Evolutionary conservation across 2,113 vertebrate species (phyloP).

Genomic region (Corapipo altera): DNA sequence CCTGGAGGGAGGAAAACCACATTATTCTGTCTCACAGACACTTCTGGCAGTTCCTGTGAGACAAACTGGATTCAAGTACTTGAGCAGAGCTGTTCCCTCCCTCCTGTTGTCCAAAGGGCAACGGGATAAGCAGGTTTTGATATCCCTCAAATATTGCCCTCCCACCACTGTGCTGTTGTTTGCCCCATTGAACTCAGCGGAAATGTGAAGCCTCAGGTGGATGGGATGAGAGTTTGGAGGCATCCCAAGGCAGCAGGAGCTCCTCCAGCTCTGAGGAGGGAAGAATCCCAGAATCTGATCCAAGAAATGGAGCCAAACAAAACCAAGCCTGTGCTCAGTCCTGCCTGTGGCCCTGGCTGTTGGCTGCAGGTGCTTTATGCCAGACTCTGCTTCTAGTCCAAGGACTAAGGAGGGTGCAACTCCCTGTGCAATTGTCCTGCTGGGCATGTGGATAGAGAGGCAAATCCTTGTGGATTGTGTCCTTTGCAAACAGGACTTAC

Average conservation of each 20-base stretch:
- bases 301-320: background rate
- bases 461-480: background rate
- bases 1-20: background rate
- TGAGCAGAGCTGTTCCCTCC: background rate
- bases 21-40: background rate
- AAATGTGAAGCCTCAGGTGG: background rate
- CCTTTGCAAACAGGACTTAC: background rate
- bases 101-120: background rate
- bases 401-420: background rate
- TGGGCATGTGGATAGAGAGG: background rate
- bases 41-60: background rate
- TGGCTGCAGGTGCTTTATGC: background rate
- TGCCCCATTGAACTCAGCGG: background rate
- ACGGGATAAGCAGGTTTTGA: background rate
- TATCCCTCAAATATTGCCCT: background rate
- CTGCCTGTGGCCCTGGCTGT: background rate
- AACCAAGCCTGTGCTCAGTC: background rate
- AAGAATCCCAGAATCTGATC: background rate
- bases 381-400: background rate
- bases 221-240: background rate
- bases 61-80: background rate
- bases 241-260: background rate
- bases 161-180: background rate
- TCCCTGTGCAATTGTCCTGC: background rate
- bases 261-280: background rate